A percentile compares a stretch with the other conserved stretches of the same genome.
Conservation (phyloP, 2,113 vertebrate genomes). For the Eira barbara region DNA sequence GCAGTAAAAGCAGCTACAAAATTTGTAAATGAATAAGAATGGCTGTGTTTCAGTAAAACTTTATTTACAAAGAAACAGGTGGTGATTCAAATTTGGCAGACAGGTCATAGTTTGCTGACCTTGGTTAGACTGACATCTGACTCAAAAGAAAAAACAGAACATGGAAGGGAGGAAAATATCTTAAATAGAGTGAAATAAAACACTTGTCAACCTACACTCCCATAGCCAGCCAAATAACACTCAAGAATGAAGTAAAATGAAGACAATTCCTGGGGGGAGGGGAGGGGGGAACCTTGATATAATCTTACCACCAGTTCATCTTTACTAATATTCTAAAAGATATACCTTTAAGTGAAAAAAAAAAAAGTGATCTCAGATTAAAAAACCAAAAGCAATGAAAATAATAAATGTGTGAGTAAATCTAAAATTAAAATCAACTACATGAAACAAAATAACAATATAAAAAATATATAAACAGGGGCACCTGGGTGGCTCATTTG, state of each 20-base stretch:
- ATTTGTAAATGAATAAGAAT: not conserved
- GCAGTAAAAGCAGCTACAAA: not conserved
- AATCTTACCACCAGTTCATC: not conserved
- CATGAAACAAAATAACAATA: not conserved
- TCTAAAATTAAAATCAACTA: not conserved
- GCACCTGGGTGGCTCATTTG: not conserved
- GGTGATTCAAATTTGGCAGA: not conserved
- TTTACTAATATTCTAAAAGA: slow-evolving; percentile 23
- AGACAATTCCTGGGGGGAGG: not conserved
- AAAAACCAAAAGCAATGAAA: not conserved
- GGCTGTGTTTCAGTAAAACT: slow-evolving; percentile 18
- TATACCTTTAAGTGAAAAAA: not conserved
- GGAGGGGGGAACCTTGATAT: not conserved
- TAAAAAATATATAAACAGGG: not conserved
- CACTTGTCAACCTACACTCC: not conserved
- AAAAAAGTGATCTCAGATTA: not conserved
- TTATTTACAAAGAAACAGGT: not conserved
- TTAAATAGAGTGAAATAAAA: slow-evolving; percentile 33
- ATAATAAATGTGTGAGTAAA: not conserved
- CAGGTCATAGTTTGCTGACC: not conserved
- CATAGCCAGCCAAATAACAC: not conserved
- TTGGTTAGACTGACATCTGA: slow-evolving; percentile 3
- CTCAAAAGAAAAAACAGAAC: slow-evolving; percentile 10
- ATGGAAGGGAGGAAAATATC: not conserved
- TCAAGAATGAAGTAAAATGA: slow-evolving; percentile 31